phyloP scores from a whole-genome alignment of 2,797 vertebrate species.

The Manis crassicaudata region DNA sequence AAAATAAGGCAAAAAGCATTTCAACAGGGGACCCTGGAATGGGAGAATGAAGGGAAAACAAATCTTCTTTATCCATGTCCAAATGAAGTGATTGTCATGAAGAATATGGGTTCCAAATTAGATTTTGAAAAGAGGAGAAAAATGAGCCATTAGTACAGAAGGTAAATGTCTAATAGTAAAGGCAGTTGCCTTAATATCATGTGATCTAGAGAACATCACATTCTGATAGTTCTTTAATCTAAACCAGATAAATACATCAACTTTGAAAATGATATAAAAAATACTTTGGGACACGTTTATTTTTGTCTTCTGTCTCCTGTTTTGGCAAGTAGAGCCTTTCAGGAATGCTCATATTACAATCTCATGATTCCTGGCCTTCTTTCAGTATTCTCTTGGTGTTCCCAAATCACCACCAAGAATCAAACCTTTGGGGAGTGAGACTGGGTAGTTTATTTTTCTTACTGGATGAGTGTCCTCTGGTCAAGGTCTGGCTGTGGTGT shows the following conservation, averaged over 20 bases:
- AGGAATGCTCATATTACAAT: background rate
- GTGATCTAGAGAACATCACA: background rate
- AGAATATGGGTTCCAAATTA: background rate
- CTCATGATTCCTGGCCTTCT: conserved; percentile 30
- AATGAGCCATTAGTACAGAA: background rate
- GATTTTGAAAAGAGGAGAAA: background rate
- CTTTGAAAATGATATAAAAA: conserved; percentile 42
- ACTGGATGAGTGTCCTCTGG: background rate
- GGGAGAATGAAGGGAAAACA: background rate
- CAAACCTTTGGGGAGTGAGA: background rate
- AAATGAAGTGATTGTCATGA: background rate
- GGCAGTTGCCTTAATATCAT: background rate
- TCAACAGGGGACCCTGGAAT: background rate
- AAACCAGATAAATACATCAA: background rate
- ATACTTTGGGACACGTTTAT: background rate
- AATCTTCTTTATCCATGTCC: background rate
- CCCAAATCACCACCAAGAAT: background rate
- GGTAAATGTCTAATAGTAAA: background rate
- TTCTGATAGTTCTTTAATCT: background rate
- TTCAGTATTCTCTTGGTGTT: background rate
- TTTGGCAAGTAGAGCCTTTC: background rate
- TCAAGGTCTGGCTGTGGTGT: background rate
- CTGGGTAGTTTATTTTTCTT: conserved; percentile 21
- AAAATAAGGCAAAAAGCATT: background rate
- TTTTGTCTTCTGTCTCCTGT: conserved; percentile 12